phyloP scores from a whole-genome alignment of 2,888 invertebrate species.

The Rhaphigaster nebulosa region DNA sequence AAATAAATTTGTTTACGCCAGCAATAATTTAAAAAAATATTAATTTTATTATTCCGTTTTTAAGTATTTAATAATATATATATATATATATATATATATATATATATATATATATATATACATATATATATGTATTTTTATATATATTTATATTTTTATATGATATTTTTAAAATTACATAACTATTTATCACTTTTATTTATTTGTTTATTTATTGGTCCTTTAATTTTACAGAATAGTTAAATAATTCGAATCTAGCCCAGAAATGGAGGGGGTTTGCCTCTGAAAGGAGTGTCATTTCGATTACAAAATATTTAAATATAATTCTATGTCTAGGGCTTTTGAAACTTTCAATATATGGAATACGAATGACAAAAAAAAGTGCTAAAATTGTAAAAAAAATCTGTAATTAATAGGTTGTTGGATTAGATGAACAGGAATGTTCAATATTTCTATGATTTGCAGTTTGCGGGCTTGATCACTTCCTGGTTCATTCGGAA shows the following conservation, averaged over 20 bases:
- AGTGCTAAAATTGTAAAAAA: background rate
- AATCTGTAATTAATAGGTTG: background rate
- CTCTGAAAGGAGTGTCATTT: conserved; percentile 17
- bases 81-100: background rate
- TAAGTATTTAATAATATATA: background rate
- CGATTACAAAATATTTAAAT: conserved; percentile 31
- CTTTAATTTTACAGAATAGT: background rate
- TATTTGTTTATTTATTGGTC: background rate
- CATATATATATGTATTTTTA: background rate
- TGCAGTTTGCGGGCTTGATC: background rate
- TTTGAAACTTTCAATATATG: background rate
- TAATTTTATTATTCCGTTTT: background rate
- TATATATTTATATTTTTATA: background rate
- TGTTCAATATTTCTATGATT: background rate
- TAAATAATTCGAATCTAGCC: background rate
- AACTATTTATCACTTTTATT: background rate
- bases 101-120: background rate
- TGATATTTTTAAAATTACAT: background rate
- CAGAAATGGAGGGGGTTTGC: background rate
- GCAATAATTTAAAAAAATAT: background rate
- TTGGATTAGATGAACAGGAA: too few relatives aligned
- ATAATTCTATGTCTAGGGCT: background rate
- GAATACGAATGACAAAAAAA: background rate
- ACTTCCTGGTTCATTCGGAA: background rate
- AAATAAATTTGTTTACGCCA: background rate